Evolutionary conservation across 2,888 invertebrate species (phyloP), one percentile per base, ranked within the genome.

Genomic region (Drosophila algonquin): DNA sequence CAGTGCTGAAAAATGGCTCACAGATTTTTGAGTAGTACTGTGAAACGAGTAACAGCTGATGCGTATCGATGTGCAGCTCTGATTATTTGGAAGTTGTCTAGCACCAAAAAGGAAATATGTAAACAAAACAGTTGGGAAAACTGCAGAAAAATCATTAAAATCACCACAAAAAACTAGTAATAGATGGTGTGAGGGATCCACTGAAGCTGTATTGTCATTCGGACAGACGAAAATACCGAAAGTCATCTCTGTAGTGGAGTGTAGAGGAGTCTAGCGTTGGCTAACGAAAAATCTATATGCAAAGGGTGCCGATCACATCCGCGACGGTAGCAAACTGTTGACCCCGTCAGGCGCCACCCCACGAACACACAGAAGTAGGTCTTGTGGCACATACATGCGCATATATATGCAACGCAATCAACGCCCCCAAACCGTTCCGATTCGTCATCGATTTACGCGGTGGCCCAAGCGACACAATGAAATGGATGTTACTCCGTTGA

Each of bases 371-470:
- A 69, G 1, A 58, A 61, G 50, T 56, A 59, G 48, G 50, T 54
- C 46, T 59, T 50, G 48, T 69, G 68, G 70, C 56, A 71, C 63
- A 75, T 54, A 68, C 54, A 73, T 55, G 65, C 64, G 74, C 67
- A 56, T 53, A 65, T 63, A 67, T 46, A 72, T 78, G 77, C 72
- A 77, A 56, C 72, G 73, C 75, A 77, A 82, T 76, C 78, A 73
- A 81, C 87, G 84, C 85, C 89, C 89, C 84, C 77, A 54, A 73
- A 68, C 76, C 76, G 79, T 79, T 70, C 74, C 81, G 80, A 89
- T 90, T 90, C 89, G 90, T 90, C 90, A 90, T 90, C 90, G 90
- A 90, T 90, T 90, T 80, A 79, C 76, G 64, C 72, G 77, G 68
- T 51, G 52, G 16, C 68, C 75, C 80, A 81, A 84, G 74, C 76